phyloP scores from a whole-genome alignment of 2,113 vertebrate species.

The Hassar affinis region DNA sequence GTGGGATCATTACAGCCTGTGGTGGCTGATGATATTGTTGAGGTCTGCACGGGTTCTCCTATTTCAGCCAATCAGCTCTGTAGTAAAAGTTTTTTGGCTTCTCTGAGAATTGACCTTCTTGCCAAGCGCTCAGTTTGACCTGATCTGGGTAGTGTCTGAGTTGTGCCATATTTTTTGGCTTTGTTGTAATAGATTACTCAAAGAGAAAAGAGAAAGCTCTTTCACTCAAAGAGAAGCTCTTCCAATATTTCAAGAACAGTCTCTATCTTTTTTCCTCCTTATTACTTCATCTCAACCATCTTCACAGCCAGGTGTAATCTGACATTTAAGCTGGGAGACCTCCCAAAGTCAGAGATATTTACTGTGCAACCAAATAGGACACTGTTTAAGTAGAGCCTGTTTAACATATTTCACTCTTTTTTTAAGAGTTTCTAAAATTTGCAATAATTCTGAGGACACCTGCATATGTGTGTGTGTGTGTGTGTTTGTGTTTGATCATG shows the following conservation, averaged over 20 bases:
- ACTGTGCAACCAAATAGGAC: not conserved
- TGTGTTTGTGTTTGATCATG: not conserved
- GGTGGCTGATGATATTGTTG: not conserved
- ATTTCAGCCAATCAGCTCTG: not conserved
- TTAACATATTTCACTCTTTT: not conserved
- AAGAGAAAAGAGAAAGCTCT: no score
- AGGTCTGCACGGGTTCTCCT: not conserved
- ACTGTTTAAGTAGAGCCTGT: not conserved
- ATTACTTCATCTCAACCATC: not conserved
- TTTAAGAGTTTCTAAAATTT: not conserved
- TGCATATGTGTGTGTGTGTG: not conserved
- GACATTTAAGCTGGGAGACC: no score
- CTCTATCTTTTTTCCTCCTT: not conserved
- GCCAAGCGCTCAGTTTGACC: not conserved
- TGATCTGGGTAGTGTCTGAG: not conserved
- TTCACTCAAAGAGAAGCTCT: not conserved
- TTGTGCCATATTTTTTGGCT: not conserved
- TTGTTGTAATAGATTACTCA: not conserved
- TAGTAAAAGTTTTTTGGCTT: not conserved
- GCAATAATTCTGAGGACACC: not conserved
- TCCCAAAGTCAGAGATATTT: not conserved
- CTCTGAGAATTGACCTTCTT: not conserved
- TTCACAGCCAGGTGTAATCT: no score
- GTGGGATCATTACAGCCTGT: no score
- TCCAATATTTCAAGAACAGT: not conserved